Base-by-base conservation (phyloP, 2,888 invertebrate species). In the Pomacea canaliculata region DNA sequence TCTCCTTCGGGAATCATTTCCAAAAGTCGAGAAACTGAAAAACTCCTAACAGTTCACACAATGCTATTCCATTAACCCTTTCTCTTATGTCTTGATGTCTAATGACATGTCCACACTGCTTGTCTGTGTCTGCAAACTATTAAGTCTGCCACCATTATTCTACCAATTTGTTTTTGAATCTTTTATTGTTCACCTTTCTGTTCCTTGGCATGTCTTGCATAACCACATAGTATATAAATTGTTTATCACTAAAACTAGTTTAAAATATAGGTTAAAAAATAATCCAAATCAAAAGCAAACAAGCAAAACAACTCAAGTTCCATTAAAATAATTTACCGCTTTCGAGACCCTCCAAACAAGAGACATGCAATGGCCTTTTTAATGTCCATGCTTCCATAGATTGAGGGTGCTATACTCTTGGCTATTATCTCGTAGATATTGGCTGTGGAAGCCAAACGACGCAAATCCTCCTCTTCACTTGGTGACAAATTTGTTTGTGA, bases 361-460 rank as follows among this genome's bases (percentile, higher is more conserved):
- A 99, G 92, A 86, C 97, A 96, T 18, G 97, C 96, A 76, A 99
- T 97, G 5, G 99, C 97, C 91, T 97, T 99, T 91, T 99, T 99
- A 84, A 99, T 97, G 90, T 99, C 99, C 1, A 92, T 90, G 37
- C 95, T 95, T 0, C 99, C 99, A 90, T 94, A 99, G 82, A 99
- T 99, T 83, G 98, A 98, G 0, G 99, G 99, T 0, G 99, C 99
- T 86, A 99, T 95, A 71, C 97, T 98, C 84, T 93, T 94, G 0
- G 97, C 93, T 76, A 99, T 93, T 76, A 95, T 94, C 4, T 99
- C 97, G 89, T 97, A 97, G 70, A 98, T 93, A 90, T 97, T 95
- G 0, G 95, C 94, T 12, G 95, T 94, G 1, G 95, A 94, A 0
- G 98, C 96, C 87, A 99, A 93, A 80, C 96, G 93, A 7, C 95